phyloP scores from a whole-genome alignment of 1,140 invertebrate species.

The Drosophila nebulosa region DNA sequence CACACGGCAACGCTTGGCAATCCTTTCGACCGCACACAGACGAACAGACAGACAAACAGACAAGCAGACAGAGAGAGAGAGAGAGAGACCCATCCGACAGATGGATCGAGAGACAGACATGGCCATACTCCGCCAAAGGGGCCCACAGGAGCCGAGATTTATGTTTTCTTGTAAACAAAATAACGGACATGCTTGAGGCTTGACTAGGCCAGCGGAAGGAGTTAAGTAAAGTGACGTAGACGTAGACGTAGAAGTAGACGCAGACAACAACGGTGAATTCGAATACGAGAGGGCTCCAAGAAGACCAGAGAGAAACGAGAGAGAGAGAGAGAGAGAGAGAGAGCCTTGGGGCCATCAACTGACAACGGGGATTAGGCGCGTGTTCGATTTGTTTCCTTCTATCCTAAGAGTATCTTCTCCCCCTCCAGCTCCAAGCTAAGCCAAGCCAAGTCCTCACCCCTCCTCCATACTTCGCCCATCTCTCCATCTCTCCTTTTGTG shows the following conservation, averaged over 20 bases:
- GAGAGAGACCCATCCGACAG: too few species aligned
- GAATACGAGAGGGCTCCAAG: not conserved
- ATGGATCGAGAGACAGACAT: conserved; percentile 6
- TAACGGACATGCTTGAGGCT: conserved; percentile 69
- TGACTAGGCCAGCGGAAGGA: conserved; percentile 14
- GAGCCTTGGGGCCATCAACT: conserved; percentile 25
- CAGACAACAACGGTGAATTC: conserved; percentile 2
- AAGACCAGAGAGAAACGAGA: not conserved
- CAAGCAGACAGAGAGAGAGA: not conserved
- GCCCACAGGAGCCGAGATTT: conserved; percentile 58
- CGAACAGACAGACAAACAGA: not conserved
- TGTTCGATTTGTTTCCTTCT: conserved; percentile 64
- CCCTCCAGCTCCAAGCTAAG: not conserved
- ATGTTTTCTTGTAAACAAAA: conserved; percentile 80
- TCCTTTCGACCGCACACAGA: conserved; percentile 75
- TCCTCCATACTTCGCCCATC: not conserved
- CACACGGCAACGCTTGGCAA: conserved; percentile 67
- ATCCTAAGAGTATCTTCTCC: not conserved
- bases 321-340: too few species aligned
- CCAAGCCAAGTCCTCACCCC: too few species aligned
- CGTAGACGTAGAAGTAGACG: not conserved
- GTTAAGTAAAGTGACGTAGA: conserved; percentile 1
- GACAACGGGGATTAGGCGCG: conserved; percentile 65
- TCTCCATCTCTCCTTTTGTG: not conserved
- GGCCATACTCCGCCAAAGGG: conserved; percentile 22